phyloP scores from a whole-genome alignment of 1,140 invertebrate genomes.

The Apis cerana region DNA sequence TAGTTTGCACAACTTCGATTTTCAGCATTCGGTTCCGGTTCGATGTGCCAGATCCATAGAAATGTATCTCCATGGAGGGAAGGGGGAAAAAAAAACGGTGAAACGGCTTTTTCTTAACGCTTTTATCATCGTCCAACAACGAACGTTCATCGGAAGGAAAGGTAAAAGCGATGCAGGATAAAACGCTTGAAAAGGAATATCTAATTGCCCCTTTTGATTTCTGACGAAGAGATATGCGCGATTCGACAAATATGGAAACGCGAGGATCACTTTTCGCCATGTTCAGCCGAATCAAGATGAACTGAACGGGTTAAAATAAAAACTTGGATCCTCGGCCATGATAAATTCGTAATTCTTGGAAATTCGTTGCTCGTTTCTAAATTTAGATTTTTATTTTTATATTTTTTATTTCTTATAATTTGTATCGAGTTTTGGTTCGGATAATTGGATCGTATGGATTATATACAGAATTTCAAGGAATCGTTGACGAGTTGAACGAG shows the following conservation, averaged over 20 bases:
- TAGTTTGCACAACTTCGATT: not conserved
- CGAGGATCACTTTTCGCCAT: not conserved
- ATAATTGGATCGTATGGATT: too few species aligned
- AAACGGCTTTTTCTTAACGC: conserved; percentile 1
- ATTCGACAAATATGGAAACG: not conserved
- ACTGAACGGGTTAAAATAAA: not conserved
- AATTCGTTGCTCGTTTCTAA: too few species aligned
- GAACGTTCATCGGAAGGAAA: not conserved
- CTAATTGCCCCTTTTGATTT: not conserved
- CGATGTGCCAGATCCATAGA: conserved; percentile 34
- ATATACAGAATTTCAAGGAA: too few species aligned
- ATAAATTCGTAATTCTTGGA: not conserved
- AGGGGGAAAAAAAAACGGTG: not conserved
- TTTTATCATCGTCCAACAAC: not conserved
- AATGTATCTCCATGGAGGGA: conserved; percentile 5
- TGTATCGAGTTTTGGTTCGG: not conserved
- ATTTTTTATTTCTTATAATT: not conserved
- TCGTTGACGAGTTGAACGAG: not conserved
- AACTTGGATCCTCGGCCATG: not conserved
- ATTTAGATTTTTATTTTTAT: too few species aligned
- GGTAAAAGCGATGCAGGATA: too few species aligned
- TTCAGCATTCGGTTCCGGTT: conserved; percentile 28
- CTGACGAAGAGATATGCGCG: not conserved
- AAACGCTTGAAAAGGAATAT: not conserved
- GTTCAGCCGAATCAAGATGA: not conserved